Evolutionary conservation across 2,113 vertebrate species (phyloP).

Genomic region (Ascaphus truei): DNA sequence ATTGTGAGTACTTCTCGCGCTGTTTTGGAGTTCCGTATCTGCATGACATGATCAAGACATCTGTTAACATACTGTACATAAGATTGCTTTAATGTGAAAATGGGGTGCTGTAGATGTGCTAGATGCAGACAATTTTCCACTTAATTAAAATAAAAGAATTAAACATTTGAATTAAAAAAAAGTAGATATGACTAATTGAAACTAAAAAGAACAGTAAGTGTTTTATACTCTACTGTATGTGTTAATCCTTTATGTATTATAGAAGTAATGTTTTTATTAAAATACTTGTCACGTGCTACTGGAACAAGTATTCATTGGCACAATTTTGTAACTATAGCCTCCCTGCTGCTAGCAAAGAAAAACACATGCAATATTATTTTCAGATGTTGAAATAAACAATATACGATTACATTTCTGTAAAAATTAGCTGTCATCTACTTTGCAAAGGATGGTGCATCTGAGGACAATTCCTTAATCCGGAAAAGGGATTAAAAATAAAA

Average conservation of each 20-base stretch:
- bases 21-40: no score
- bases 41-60: no score
- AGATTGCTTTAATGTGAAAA: background rate
- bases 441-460: no score
- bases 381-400: constrained; percentile 5
- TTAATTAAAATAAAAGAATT: background rate
- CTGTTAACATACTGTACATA: no score
- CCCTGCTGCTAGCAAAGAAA: background rate
- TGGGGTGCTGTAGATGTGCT: background rate
- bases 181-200: background rate
- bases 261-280: constrained; percentile 14
- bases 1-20: no score
- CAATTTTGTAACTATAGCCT: background rate
- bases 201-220: background rate
- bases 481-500: no score
- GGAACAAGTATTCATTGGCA: constrained; percentile 1
- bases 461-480: no score
- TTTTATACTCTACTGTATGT: no score
- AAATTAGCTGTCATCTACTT: no score
- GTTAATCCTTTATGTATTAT: constrained; percentile 3
- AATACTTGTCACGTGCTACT: constrained; percentile 16
- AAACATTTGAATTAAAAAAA: constrained; percentile 5
- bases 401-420: background rate
- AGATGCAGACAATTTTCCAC: background rate
- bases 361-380: constrained; percentile 10